Base-by-base conservation (phyloP, 2,113 vertebrate genomes). In the Nibea coibor region DNA sequence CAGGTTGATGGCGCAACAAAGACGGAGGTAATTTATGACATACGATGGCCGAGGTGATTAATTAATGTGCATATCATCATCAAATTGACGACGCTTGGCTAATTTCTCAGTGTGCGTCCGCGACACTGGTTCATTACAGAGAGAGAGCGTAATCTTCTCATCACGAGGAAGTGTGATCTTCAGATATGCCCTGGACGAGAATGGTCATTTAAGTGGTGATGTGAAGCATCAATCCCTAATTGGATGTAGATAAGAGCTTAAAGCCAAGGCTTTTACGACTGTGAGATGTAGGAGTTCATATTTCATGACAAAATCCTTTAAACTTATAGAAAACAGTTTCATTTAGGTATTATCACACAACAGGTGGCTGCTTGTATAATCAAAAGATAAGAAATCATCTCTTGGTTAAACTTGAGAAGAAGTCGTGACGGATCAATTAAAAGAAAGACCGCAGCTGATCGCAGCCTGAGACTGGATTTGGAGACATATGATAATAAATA, bases 61-160 rank as follows among this genome's bases (percentile, higher is more conserved):
- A 90, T 93, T 90, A 73, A 89, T 75, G 88, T 77, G 89, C 87
- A 81, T 87, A 78, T 84, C 80, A 83, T 91, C 88, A 83, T 91
- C 88, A 84, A 85, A 87, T 19, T 16, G 70, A 70, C 42, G 67
- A 79, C 1, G 77, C 72, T 69, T 20, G 66, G 77, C 80, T 90
- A 80, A 91, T 89, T 86, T 78, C 77, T 75, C 81, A 47, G 54
- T 19, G 26, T 67, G 73, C 83, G 9, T 75, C 70, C 10, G 19
- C 64, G 80, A 78, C 72, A 45, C 63, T 6, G 63, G 71, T 85
- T 91, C 83, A 88, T 92, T 85, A 31, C 0, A 31, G 28, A 28
- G 28, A 81, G 56, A 80, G 65, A 74, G 78, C 72, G 67, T 69
- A 77, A 77, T 87, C 51, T 68, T 83, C 84, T 70, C 70, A 81